A percentile compares a stretch with the other conserved stretches of the same genome.
phyloP scores from a whole-genome alignment of 2,113 vertebrate genomes.

The Deroptyus accipitrinus region DNA sequence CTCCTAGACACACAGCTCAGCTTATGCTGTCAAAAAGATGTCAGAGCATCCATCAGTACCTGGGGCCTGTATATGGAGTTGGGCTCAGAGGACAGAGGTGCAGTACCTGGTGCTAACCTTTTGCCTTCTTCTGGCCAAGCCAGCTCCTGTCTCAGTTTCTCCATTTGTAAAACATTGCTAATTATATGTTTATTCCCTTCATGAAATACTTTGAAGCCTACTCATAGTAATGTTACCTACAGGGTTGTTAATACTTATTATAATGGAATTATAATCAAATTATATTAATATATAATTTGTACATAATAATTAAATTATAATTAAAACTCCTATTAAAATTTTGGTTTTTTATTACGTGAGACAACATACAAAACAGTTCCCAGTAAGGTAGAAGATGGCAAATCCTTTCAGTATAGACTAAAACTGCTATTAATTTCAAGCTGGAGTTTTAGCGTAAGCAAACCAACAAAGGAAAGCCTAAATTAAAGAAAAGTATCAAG shows the following conservation, averaged over 20 bases:
- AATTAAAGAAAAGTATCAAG: neutral
- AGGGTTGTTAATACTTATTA: neutral
- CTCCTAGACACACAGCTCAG: neutral
- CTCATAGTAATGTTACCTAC: neutral
- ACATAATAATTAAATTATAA: neutral
- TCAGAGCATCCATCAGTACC: neutral
- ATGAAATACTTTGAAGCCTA: constrained; percentile 21
- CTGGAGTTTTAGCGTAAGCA: neutral
- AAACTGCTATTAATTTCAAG: neutral
- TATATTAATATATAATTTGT: neutral
- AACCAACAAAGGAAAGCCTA: neutral
- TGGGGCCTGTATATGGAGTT: neutral
- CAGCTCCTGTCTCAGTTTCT: constrained; percentile 23
- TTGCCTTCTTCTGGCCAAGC: neutral
- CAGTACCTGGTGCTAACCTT: neutral
- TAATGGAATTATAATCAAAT: constrained; percentile 18
- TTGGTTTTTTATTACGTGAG: neutral
- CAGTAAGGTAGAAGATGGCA: neutral
- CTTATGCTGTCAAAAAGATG: neutral
- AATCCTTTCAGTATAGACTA: neutral
- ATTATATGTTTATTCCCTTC: neutral
- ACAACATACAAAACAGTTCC: neutral
- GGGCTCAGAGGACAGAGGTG: neutral
- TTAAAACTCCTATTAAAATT: neutral
- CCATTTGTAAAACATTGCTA: neutral